Percentiles rank a stretch among this genome's conserved stretches.
Conservation (phyloP, 1,140 invertebrate species). For the Zaprionus camerounensis region DNA sequence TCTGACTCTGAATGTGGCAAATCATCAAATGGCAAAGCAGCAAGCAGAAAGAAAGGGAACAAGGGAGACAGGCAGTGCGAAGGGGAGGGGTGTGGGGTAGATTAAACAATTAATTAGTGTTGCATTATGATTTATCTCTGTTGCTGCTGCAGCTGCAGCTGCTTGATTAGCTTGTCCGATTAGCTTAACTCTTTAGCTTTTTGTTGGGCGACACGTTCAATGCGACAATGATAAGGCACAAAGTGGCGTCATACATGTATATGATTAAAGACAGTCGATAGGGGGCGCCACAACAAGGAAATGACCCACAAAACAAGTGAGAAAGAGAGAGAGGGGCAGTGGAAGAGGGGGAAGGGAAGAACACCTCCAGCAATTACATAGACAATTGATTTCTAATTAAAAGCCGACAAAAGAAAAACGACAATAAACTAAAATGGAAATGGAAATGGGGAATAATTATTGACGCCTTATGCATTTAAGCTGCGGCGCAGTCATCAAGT, state of each 20-base stretch:
- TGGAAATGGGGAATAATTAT: slow-evolving; percentile 53
- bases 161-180: slow-evolving; percentile 42
- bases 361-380: slow-evolving; percentile 51
- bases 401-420: slow-evolving; percentile 23
- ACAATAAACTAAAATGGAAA: slow-evolving; percentile 24
- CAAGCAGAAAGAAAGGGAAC: background rate
- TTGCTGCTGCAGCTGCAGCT: slow-evolving; percentile 3
- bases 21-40: slow-evolving; percentile 23
- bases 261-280: background rate
- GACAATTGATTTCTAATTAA: slow-evolving; percentile 76
- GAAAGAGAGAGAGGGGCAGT: background rate
- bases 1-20: slow-evolving; percentile 31
- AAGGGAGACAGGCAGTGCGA: background rate
- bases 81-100: background rate
- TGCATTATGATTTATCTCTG: slow-evolving; percentile 54
- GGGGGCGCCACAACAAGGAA: slow-evolving; percentile 17
- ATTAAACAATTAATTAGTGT: slow-evolving; percentile 65
- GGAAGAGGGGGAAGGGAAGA: background rate
- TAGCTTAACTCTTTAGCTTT: slow-evolving; percentile 48
- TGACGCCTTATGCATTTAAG: slow-evolving; percentile 67
- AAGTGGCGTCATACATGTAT: background rate
- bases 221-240: slow-evolving; percentile 25
- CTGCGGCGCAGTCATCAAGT: slow-evolving; percentile 61
- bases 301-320: slow-evolving; percentile 15
- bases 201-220: slow-evolving; percentile 51